phyloP scores from a whole-genome alignment of 2,888 invertebrate genomes.

The Drosophila mulleri region DNA sequence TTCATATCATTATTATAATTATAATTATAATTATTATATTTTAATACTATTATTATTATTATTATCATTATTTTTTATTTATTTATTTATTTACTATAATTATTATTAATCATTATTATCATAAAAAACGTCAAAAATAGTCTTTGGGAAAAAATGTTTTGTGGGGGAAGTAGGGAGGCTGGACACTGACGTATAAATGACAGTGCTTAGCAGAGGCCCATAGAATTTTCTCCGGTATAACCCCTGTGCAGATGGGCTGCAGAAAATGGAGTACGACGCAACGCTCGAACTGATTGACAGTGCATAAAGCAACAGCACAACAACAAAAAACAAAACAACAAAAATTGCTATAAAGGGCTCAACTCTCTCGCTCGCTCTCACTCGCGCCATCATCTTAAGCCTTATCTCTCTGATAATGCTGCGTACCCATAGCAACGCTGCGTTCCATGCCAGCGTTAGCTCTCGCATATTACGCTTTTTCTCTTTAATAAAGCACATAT shows the following conservation, averaged over 20 bases:
- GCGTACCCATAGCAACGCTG: neutral
- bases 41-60: no score
- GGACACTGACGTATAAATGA: neutral
- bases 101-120: no score
- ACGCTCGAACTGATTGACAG: neutral
- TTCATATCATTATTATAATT: neutral
- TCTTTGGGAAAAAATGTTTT: neutral
- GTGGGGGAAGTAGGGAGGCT: no score
- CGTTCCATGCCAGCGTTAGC: neutral
- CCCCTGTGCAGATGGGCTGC: neutral
- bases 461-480: neutral
- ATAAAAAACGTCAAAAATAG: neutral
- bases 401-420: neutral
- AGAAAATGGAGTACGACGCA: neutral
- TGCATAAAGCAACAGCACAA: neutral
- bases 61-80: neutral
- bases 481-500: neutral
- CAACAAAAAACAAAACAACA: neutral
- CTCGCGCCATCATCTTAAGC: neutral
- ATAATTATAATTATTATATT: neutral
- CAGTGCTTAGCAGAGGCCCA: neutral
- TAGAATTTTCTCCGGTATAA: neutral
- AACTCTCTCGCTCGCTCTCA: neutral
- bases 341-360: neutral
- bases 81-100: neutral